Percentiles rank a stretch among this genome's conserved stretches.
phyloP scores from a whole-genome alignment of 2,797 vertebrate genomes.

The Brachyrhaphis roseni region DNA sequence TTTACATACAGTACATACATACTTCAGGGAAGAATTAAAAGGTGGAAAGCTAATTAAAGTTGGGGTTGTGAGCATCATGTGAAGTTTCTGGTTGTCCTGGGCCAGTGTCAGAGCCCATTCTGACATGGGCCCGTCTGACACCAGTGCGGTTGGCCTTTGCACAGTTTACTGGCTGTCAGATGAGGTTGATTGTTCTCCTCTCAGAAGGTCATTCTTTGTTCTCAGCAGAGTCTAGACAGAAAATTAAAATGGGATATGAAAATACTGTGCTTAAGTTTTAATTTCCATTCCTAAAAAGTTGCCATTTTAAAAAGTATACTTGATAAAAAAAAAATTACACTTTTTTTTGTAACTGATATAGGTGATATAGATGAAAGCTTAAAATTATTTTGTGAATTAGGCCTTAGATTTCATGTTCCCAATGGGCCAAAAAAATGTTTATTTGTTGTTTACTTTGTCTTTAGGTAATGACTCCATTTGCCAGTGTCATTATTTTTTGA shows the following conservation, averaged over 20 bases:
- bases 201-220: constrained; percentile 75
- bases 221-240: constrained; percentile 62
- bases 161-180: constrained; percentile 85
- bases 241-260: constrained; percentile 21
- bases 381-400: background rate
- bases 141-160: constrained; percentile 77
- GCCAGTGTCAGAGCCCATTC: constrained; percentile 76
- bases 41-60: constrained; percentile 64
- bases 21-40: constrained; percentile 58
- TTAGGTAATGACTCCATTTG: background rate
- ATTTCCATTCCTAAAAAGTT: background rate
- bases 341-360: background rate
- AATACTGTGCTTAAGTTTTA: background rate
- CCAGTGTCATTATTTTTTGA: background rate
- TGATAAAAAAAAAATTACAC: background rate
- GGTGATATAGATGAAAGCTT: background rate
- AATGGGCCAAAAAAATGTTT: background rate
- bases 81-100: constrained; percentile 67
- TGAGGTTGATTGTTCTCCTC: constrained; percentile 82
- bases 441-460: background rate
- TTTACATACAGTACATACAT: constrained; percentile 65
- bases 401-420: background rate
- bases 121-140: constrained; percentile 69
- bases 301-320: background rate
- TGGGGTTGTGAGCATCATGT: constrained; percentile 65